Conservation (phyloP, 2,797 vertebrate genomes). For the Halcyon badia region DNA sequence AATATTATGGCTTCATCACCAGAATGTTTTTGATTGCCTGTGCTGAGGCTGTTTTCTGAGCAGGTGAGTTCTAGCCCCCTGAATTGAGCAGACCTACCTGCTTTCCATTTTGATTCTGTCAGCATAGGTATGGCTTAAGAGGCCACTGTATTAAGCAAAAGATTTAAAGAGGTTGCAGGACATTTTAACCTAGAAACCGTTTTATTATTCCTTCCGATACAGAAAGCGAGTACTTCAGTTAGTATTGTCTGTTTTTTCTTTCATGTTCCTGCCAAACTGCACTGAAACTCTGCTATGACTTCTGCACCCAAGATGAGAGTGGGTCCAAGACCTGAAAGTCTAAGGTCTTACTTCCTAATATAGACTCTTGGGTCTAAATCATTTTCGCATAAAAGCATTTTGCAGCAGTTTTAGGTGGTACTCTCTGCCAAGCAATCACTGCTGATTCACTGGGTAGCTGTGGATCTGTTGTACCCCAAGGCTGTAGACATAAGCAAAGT, state of each 20-base stretch:
- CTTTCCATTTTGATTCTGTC: slow-evolving; percentile 1
- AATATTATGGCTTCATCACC: slow-evolving; percentile 1
- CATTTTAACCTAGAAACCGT: neutral
- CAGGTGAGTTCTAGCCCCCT: neutral
- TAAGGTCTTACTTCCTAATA: neutral
- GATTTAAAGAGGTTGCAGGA: neutral
- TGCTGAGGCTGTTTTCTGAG: neutral
- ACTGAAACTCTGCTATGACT: neutral
- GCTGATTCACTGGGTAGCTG: neutral
- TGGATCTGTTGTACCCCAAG: neutral
- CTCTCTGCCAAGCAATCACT: neutral
- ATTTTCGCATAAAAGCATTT: neutral
- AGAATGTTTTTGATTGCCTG: neutral
- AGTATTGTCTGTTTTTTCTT: neutral
- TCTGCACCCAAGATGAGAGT: neutral
- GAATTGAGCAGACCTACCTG: neutral
- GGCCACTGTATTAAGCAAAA: neutral
- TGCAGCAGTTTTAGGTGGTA: neutral
- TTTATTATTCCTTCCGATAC: neutral
- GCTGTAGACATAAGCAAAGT: neutral
- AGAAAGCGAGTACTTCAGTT: neutral
- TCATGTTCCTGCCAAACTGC: neutral
- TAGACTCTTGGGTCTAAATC: neutral
- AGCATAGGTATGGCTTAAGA: neutral
- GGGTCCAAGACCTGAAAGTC: neutral